phyloP scores from a whole-genome alignment of 2,888 invertebrate genomes.

The Sesia apiformis region DNA sequence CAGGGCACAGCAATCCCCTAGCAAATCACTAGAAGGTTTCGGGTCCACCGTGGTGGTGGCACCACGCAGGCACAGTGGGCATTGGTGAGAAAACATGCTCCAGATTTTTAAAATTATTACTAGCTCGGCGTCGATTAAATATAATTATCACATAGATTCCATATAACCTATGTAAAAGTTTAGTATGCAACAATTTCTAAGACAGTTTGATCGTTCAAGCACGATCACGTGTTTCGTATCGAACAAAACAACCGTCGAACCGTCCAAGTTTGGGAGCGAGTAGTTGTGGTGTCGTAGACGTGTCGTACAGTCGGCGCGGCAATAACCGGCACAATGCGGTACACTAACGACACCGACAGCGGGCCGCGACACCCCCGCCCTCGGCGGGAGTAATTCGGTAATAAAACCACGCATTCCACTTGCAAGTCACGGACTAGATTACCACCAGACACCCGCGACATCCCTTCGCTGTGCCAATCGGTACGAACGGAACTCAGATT shows the following conservation, averaged over 20 bases:
- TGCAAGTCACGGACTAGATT: constrained; percentile 72
- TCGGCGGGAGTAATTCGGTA: constrained; percentile 27
- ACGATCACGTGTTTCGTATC: constrained; percentile 10
- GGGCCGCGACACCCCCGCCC: constrained; percentile 8
- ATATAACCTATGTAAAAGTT: too few species aligned
- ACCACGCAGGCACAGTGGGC: too few species aligned
- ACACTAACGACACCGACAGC: constrained; percentile 32
- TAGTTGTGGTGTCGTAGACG: constrained; percentile 9
- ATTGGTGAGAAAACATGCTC: too few species aligned
- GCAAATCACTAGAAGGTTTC: too few species aligned
- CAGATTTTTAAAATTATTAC: too few species aligned
- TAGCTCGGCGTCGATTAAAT: too few species aligned
- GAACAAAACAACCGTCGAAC: constrained; percentile 9
- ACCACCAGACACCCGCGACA: constrained; percentile 42
- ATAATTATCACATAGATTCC: too few species aligned
- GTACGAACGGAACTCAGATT: neutral
- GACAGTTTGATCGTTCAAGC: neutral
- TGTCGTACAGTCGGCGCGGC: constrained; percentile 14
- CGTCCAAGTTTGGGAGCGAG: constrained; percentile 7
- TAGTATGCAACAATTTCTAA: neutral
- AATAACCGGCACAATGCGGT: constrained; percentile 45
- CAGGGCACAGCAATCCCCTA: too few species aligned
- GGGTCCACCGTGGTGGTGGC: too few species aligned
- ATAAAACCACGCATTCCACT: constrained; percentile 64
- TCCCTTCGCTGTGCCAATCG: constrained; percentile 43